Evolutionary conservation across 2,797 vertebrate species (phyloP), one percentile per base, ranked within the genome.

Genomic region (Perodicticus potto): DNA sequence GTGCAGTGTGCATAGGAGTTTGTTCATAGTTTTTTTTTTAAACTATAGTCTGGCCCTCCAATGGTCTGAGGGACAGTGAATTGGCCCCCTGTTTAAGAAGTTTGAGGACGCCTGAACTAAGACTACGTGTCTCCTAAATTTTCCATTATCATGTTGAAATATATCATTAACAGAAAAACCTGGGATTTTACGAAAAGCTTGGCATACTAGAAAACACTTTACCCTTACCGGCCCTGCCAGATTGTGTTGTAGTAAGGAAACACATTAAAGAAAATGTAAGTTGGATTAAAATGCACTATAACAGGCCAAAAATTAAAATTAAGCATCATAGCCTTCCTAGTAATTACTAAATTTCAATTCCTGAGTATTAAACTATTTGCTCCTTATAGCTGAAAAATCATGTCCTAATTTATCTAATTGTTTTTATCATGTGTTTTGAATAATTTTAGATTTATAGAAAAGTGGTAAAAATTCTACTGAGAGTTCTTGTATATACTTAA

Each of bases 121-220:
- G n/a, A n/a, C n/a, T n/a, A 40, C 76, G n/a, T 16, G 72, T 95
- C 83, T 88, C 20, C n/a, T 91, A 74, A 89, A 86, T 53, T 96
- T 25, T 1, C 49, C 34, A 65, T 78, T 89, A 40, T 86, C 73
- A 43, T 89, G 3, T 89, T 92, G 32, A 84, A 74, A 29, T 63
- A 2, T 29, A 74, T 74, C 16, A 20, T 80, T 77, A 69, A 65
- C 12, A 61, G 91, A 57, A 93, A 89, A 53, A 83, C 45, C 67
- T 78, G 86, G 4, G 17, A 34, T 81, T 92, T 90, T 55, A 77
- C 25, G 25, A 90, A 94, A 96, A 55, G 5, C 89, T 63, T 72
- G 43, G 34, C 55, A 45, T 69, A 13, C 32, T 82, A 59, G 11
- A 85, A 93, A 94, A 82, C 32, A 59, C 19, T 65, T 93, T 69